Conservation (phyloP, 1,140 invertebrate genomes). For the Drosophila bocqueti region DNA sequence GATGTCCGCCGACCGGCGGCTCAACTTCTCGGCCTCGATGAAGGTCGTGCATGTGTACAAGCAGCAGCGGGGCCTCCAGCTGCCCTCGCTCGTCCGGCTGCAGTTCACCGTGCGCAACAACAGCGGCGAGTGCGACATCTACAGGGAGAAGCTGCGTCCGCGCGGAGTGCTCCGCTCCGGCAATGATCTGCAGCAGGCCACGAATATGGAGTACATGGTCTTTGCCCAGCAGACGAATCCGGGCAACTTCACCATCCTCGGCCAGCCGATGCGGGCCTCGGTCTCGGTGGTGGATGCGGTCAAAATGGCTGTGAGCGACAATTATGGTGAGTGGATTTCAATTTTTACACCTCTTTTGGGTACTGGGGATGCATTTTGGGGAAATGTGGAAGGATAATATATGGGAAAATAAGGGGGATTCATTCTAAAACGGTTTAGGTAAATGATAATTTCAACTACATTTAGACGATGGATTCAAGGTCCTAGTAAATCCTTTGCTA, state of each 20-base stretch:
- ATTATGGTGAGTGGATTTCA: slow-evolving; percentile 86
- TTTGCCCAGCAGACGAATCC: slow-evolving; percentile 89
- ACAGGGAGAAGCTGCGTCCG: slow-evolving; percentile 67
- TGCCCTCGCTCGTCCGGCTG: slow-evolving; percentile 81
- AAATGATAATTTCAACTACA: too few relatives aligned
- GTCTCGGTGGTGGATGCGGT: slow-evolving; percentile 86
- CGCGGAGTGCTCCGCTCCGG: slow-evolving; percentile 86
- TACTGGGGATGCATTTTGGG: too few relatives aligned
- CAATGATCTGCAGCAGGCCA: slow-evolving; percentile 87
- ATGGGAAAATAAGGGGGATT: too few relatives aligned
- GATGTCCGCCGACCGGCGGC: slow-evolving; percentile 86
- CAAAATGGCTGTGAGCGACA: slow-evolving; percentile 86
- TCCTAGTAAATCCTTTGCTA: too few relatives aligned
- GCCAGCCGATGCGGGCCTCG: slow-evolving; percentile 87
- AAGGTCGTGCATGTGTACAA: slow-evolving; percentile 88
- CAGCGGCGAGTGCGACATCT: slow-evolving; percentile 84
- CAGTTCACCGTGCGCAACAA: slow-evolving; percentile 76
- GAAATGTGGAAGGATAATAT: neutral
- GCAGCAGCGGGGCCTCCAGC: slow-evolving; percentile 86
- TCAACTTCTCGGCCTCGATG: slow-evolving; percentile 88
- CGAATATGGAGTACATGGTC: slow-evolving; percentile 88
- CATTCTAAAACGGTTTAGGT: too few relatives aligned
- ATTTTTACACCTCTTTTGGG: neutral
- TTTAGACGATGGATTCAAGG: too few relatives aligned
- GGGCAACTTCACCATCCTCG: slow-evolving; percentile 88